Evolutionary conservation across 53 echinoderm and acorn worm genomes (phyloP), one percentile per base, ranked within the genome.

Genomic region (Mesocentrotus franciscanus): DNA sequence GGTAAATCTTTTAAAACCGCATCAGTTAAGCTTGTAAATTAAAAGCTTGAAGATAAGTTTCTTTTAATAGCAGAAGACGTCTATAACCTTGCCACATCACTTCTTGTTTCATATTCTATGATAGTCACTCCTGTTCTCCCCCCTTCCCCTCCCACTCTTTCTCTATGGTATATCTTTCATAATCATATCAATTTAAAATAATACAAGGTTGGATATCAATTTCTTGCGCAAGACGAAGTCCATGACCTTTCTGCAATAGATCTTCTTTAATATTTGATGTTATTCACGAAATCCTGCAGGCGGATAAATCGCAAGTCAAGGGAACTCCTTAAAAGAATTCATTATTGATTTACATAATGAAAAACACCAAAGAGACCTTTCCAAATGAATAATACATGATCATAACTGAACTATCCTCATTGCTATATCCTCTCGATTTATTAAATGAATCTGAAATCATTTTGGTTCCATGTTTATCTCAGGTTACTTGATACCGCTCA

Each of bases 401-500:
- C 2, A 11, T 10, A 74, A 74, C 2, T 74, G 74, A 74, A 32
- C 30, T 74, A 71, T 74, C 29, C 29, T 74, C 74, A 74, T 74
- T 30, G 74, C 9, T 12, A 13, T 10, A 30, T 29, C 74, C 74
- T 12, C 13, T 30, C 32, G 29, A 29, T 30, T 49, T 74, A 74
- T 74, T 29, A 14, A 27, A 74, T 74, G 29, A 74, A 30, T 29
- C 8, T 27, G 32, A 74, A 30, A 74, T 32, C 2, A 74, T 29
- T 29, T 32, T 0, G 74, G 74, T 74, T 74, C 18, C 32, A 32
- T 10, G 12, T 74, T 32, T 32, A 74, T 32, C 14, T 14, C 74
- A 74, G 14, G 74, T 74, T 74, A 74, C 30, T 74, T 74, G 74
- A 74, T 74, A 74, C 30, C 10, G 74, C 74, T 74, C 74, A 74